Conservation (phyloP, 2,888 invertebrate species). For the Lepidonotus clava region DNA sequence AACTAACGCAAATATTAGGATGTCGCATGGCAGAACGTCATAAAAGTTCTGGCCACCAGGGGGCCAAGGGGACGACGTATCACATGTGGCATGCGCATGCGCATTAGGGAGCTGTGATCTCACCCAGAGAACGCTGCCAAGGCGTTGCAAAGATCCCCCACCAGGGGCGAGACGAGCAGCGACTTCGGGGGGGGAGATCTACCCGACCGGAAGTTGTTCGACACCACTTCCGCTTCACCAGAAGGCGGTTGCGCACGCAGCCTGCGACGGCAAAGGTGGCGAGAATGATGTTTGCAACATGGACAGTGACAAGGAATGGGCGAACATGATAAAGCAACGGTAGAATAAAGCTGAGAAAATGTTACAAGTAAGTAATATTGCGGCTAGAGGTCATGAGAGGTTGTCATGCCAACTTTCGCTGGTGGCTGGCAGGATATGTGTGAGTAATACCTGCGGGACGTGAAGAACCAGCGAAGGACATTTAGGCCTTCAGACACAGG, state of each 20-base stretch:
- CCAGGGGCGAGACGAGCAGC: neutral
- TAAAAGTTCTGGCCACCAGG: neutral
- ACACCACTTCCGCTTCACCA: neutral
- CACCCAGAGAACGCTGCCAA: neutral
- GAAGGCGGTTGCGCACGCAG: neutral
- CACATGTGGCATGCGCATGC: neutral
- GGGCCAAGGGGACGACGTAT: slow-evolving; percentile 2
- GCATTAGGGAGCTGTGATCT: slow-evolving; percentile 35
- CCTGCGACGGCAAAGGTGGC: too few relatives aligned
- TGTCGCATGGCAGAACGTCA: slow-evolving; percentile 8
- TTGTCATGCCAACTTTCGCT: too few relatives aligned
- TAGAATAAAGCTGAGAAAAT: neutral
- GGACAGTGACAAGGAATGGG: too few relatives aligned
- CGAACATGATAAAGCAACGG: too few relatives aligned
- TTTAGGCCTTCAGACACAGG: too few relatives aligned
- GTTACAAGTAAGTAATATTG: neutral
- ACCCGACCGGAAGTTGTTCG: slow-evolving; percentile 9
- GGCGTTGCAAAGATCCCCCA: neutral
- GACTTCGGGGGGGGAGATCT: neutral
- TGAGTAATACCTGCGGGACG: too few relatives aligned
- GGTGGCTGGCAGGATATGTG: too few relatives aligned
- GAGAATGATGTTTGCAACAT: too few relatives aligned
- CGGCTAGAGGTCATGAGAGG: neutral
- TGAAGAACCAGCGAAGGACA: too few relatives aligned
- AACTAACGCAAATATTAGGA: slow-evolving; percentile 11